phyloP scores from a whole-genome alignment of 2,113 vertebrate genomes.

The Saguinus imperator region DNA sequence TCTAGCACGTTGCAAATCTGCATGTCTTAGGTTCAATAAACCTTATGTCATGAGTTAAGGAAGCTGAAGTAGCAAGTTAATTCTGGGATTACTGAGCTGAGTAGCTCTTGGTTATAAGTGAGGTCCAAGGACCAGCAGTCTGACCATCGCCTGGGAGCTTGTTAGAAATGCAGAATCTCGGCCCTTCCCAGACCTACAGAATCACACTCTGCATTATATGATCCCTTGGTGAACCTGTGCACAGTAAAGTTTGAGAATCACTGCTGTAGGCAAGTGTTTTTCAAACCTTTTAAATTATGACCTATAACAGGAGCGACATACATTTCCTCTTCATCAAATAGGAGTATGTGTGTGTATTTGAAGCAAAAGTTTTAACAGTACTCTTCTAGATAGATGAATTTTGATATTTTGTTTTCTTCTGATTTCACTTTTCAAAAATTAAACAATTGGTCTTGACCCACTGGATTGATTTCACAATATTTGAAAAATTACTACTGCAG shows the following conservation, averaged over 20 bases:
- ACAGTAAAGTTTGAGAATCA: background rate
- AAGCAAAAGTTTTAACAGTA: conserved; percentile 14
- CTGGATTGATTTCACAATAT: conserved; percentile 16
- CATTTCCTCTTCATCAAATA: background rate
- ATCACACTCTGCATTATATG: background rate
- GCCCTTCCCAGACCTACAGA: background rate
- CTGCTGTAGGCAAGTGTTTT: background rate
- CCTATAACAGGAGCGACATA: background rate
- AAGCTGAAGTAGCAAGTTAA: conserved; percentile 27
- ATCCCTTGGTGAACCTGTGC: background rate
- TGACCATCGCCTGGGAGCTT: background rate
- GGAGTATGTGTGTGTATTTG: background rate
- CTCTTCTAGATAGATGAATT: background rate
- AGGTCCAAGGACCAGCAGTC: background rate
- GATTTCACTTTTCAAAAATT: conserved; percentile 18
- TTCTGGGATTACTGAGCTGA: background rate
- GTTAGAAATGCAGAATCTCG: background rate
- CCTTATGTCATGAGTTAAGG: background rate
- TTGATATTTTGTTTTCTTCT: conserved; percentile 10
- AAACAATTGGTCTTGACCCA: background rate
- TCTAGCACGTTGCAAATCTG: background rate
- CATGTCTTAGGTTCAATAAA: background rate
- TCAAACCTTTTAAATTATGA: background rate
- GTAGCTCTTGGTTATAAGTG: background rate
- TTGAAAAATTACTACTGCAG: background rate